Evolutionary conservation across 64 coral and sea anemone genomes (phyloP).

Genomic region (Montipora foliosa): DNA sequence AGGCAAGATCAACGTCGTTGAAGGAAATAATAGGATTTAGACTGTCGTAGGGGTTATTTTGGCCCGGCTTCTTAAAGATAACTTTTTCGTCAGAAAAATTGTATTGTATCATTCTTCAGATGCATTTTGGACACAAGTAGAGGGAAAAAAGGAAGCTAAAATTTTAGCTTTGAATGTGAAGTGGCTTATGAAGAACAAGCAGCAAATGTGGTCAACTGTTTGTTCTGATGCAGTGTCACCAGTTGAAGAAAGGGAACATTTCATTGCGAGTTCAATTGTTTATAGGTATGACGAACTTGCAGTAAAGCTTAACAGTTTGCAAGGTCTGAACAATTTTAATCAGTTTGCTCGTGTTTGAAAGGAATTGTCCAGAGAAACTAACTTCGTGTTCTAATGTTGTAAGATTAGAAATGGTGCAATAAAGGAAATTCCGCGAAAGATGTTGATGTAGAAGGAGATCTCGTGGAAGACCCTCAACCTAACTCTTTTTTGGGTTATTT

Average conservation of each 20-base stretch:
- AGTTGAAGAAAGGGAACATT: not conserved
- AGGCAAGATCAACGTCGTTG: too few relatives aligned
- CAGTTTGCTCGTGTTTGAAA: constrained; percentile 24
- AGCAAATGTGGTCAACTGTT: constrained; percentile 27
- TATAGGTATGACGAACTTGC: constrained; percentile 23
- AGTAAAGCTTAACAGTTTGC: constrained; percentile 27
- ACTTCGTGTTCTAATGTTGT: not conserved
- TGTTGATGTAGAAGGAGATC: too few relatives aligned
- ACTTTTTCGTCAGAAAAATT: too few relatives aligned
- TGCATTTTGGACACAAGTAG: not conserved
- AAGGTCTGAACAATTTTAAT: not conserved
- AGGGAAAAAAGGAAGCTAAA: not conserved
- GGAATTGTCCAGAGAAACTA: not conserved
- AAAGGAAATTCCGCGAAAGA: not conserved
- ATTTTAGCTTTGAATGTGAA: not conserved
- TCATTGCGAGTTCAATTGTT: constrained; percentile 2
- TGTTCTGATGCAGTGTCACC: constrained; percentile 32
- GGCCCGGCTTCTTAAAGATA: too few relatives aligned
- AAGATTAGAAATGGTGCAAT: not conserved
- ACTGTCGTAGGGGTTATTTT: too few relatives aligned
- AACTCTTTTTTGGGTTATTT: too few relatives aligned
- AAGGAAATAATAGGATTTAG: too few relatives aligned
- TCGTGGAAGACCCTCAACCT: too few relatives aligned
- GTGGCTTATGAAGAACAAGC: constrained; percentile 34
- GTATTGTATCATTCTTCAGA: too few relatives aligned